Percentiles rank a stretch among this genome's conserved stretches.
Conservation (phyloP, 2,888 invertebrate genomes). For the Pinctada fucata region DNA sequence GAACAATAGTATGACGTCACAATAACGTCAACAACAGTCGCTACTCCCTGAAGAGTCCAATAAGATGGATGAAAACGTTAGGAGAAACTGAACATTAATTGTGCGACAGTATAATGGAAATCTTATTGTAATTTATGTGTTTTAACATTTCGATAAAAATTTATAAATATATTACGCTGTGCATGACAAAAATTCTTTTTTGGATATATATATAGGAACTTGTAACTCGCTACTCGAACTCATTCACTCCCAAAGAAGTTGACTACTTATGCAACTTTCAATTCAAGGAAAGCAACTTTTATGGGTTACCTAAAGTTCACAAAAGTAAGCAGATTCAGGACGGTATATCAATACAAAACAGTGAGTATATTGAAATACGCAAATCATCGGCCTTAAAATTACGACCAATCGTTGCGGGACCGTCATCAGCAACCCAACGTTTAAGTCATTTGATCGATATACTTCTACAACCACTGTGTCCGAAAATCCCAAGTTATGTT, state of each 20-base stretch:
- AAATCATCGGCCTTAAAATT: conserved; percentile 12
- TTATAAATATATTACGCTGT: too few relatives aligned
- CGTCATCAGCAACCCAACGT: neutral
- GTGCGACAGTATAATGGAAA: too few relatives aligned
- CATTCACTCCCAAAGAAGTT: neutral
- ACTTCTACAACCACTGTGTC: conserved; percentile 5
- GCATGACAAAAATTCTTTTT: too few relatives aligned
- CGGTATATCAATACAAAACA: neutral
- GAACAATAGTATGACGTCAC: too few relatives aligned
- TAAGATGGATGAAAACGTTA: too few relatives aligned
- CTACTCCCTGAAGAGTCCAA: too few relatives aligned
- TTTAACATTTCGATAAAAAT: too few relatives aligned
- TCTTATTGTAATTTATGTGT: too few relatives aligned
- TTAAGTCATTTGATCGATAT: conserved; percentile 3
- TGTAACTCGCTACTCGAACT: too few relatives aligned
- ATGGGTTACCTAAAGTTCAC: conserved; percentile 10
- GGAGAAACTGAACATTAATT: too few relatives aligned
- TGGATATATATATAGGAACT: too few relatives aligned
- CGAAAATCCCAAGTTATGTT: conserved; percentile 15
- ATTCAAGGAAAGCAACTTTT: neutral
- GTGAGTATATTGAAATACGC: neutral
- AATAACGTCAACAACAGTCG: too few relatives aligned
- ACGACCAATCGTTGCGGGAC: conserved; percentile 24
- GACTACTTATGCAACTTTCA: neutral
- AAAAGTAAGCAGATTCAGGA: neutral